Percentiles rank a stretch among this genome's conserved stretches.
Conservation (phyloP, 2,888 invertebrate species). For the Autographa pulchrina region DNA sequence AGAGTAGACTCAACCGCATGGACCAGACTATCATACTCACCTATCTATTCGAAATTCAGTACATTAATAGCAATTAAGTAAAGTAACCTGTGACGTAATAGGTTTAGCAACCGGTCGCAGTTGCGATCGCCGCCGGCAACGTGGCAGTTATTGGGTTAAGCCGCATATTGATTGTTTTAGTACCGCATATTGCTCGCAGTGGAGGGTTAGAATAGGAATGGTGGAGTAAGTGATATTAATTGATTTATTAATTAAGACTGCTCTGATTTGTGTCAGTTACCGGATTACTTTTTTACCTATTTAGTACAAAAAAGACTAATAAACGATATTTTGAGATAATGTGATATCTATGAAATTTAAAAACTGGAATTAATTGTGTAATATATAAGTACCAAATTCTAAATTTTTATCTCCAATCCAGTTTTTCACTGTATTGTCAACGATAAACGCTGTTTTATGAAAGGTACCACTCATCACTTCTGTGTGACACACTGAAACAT, state of each 20-base stretch:
- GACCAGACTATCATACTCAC: constrained; percentile 4
- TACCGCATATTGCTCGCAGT: neutral
- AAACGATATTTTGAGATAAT: no score
- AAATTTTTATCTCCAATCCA: no score
- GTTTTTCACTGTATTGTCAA: neutral
- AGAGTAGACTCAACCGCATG: neutral
- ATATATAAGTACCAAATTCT: no score
- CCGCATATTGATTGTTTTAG: constrained; percentile 42
- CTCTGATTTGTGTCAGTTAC: neutral
- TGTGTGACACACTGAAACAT: neutral
- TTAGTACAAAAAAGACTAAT: no score
- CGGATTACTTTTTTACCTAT: no score
- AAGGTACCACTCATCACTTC: neutral
- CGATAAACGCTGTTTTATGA: constrained; percentile 1
- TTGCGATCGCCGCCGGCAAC: constrained; percentile 34
- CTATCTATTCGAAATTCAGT: constrained; percentile 29
- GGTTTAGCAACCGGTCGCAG: constrained; percentile 51
- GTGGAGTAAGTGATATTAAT: neutral
- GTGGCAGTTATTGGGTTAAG: constrained; percentile 38
- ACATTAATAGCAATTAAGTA: constrained; percentile 55
- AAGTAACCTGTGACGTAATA: constrained; percentile 52
- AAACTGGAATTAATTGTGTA: no score
- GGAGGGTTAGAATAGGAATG: constrained; percentile 1
- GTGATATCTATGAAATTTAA: no score
- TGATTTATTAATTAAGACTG: neutral